Percentiles rank a stretch among this genome's conserved stretches.
Evolutionary conservation across 2,113 vertebrate genomes (phyloP).

Genomic region (Lipophrys pholis): DNA sequence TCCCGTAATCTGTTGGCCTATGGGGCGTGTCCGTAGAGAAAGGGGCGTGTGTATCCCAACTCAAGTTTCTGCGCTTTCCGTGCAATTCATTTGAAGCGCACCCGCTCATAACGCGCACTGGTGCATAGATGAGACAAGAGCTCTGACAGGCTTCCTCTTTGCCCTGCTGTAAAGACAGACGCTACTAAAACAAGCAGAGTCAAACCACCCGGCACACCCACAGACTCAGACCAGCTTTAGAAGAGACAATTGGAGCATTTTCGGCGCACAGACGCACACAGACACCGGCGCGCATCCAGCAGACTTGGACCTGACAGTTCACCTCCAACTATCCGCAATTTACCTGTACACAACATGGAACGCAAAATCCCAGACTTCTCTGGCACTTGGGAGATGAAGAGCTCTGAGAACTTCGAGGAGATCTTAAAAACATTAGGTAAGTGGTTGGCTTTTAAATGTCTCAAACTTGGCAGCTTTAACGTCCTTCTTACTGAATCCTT

Average conservation of each 20-base stretch:
- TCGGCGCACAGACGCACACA: constrained; percentile 24
- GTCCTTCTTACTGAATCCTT: constrained; percentile 2
- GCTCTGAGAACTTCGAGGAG: constrained; percentile 94
- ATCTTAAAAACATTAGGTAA: constrained; percentile 91
- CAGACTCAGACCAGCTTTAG: neutral
- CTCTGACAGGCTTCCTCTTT: constrained; percentile 27
- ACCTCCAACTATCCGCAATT: neutral
- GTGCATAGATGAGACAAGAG: constrained; percentile 42
- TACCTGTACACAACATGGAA: constrained; percentile 73
- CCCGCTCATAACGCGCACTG: constrained; percentile 41
- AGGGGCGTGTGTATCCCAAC: constrained; percentile 63
- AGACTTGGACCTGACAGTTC: constrained; percentile 48
- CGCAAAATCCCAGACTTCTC: constrained; percentile 88
- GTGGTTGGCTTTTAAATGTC: constrained; percentile 45
- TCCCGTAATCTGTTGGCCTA: constrained; percentile 23
- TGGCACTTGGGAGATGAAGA: constrained; percentile 93
- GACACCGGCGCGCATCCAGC: neutral
- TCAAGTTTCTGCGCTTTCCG: constrained; percentile 48
- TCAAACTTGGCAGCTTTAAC: constrained; percentile 1
- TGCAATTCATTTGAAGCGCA: constrained; percentile 67
- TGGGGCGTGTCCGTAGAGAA: constrained; percentile 60
- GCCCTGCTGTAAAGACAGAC: constrained; percentile 20
- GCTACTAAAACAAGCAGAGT: constrained; percentile 20
- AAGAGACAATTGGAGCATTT: constrained; percentile 9
- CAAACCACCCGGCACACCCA: neutral